phyloP scores from a whole-genome alignment of 1,140 invertebrate species.

The Tachypleus tridentatus region DNA sequence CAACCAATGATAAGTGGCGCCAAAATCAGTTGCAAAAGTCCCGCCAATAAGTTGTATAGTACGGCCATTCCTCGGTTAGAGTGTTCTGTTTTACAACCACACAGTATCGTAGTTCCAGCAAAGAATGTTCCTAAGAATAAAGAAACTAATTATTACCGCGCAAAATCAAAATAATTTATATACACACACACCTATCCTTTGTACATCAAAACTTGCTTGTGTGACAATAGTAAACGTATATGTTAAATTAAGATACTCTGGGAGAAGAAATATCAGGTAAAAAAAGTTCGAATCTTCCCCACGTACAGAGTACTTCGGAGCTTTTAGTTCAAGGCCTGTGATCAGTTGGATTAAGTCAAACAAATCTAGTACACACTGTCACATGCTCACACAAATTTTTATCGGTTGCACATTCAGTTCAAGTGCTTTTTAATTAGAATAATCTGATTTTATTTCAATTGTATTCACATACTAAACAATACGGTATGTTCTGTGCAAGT shows the following conservation, averaged over 20 bases:
- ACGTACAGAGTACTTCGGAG: too few species aligned
- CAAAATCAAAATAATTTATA: neutral
- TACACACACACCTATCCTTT: slow-evolving; percentile 2
- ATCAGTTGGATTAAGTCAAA: too few species aligned
- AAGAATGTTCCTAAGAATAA: slow-evolving; percentile 35
- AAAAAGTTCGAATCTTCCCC: too few species aligned
- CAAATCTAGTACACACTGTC: too few species aligned
- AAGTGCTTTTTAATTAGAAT: too few species aligned
- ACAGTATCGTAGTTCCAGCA: slow-evolving; percentile 35
- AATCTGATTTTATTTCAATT: too few species aligned
- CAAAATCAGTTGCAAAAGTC: slow-evolving; percentile 35
- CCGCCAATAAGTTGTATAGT: slow-evolving; percentile 36
- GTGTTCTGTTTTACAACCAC: slow-evolving; percentile 34
- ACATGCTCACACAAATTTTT: too few species aligned
- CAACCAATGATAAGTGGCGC: slow-evolving; percentile 42
- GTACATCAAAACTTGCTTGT: neutral
- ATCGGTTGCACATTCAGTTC: too few species aligned
- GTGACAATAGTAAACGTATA: neutral
- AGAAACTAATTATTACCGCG: neutral
- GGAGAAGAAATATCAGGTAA: too few species aligned
- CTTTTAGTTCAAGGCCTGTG: too few species aligned
- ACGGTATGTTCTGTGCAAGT: too few species aligned
- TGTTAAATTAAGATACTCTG: neutral
- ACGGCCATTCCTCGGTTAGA: slow-evolving; percentile 27
- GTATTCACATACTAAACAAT: too few species aligned